Base-by-base conservation (phyloP, 2,888 invertebrate species). In the Synanthedon formicaeformis region DNA sequence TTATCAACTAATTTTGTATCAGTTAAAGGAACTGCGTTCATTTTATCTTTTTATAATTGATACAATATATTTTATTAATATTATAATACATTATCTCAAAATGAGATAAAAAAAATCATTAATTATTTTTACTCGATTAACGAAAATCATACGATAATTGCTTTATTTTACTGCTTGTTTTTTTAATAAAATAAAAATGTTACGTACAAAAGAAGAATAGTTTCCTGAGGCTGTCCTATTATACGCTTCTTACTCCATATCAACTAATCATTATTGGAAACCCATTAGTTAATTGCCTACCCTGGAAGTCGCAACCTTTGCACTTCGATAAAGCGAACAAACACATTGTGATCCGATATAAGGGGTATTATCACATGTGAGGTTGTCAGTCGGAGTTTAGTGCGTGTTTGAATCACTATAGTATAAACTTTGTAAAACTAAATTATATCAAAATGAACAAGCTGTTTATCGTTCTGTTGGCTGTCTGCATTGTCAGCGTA, bases 401-500 rank as follows among this genome's bases (percentile, higher is more conserved):
- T 78, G 51, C 52, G 60, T 56, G 56, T 51, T 57, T 56, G 56
- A 56, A 56, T 53, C 50, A 60, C 34, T 50, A n/a, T 0, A 13
- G 50, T 50, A 34, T 13, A 8, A 50, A 34, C 18, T 50, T n/a
- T 14, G 49, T 49, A 41, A 48, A 41, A 18, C 50, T n/a, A 53
- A 56, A 50, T 51, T 16, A 13, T 50, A 12, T 54, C 61, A 79
- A 65, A 40, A 83, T 83, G 82, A 77, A 81, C 62, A 83, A 82
- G 57, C 56, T 69, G 3, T 55, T 82, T 11, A 63, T 82, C 50
- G 57, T 82, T 2, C 53, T 82, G 45, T 53, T 84, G 66, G 79
- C 75, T 50, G 61, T 81, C 45, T 81, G 81, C 71, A 74, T 84
- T 54, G 63, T 77, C 55, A 72, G 69, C 56, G 81, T 81, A 53